Conservation (phyloP, 2,113 vertebrate genomes). For the Pardalotus punctatus region DNA sequence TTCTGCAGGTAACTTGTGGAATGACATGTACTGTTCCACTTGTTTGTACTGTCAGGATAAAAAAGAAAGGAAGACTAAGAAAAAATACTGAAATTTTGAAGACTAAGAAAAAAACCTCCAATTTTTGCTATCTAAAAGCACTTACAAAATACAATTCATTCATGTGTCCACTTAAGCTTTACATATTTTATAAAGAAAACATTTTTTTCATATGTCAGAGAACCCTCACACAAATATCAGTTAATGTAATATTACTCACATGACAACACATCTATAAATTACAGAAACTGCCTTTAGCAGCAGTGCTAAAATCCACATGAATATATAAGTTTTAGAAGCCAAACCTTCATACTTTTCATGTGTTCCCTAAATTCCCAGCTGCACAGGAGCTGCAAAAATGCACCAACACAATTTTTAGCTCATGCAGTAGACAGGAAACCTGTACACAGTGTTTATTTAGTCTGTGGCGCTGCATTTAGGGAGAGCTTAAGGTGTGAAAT, state of each 20-base stretch:
- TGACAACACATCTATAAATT: background rate
- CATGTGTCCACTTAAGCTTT: background rate
- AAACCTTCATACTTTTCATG: background rate
- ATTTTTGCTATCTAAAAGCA: background rate
- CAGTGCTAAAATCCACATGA: background rate
- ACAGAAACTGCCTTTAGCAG: background rate
- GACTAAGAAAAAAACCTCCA: background rate
- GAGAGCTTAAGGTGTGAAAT: background rate
- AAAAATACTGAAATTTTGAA: too few species aligned
- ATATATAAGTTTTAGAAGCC: background rate
- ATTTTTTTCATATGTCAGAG: background rate
- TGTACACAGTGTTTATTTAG: background rate
- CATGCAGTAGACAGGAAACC: background rate
- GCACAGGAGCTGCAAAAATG: background rate
- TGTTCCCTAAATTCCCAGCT: background rate
- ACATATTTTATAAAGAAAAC: background rate
- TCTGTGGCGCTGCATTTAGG: accelerated
- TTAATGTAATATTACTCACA: background rate
- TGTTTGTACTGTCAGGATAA: slow-evolving; percentile 89
- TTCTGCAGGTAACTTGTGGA: slow-evolving; percentile 97
- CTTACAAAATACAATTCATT: background rate
- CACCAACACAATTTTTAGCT: background rate
- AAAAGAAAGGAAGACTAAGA: slow-evolving; percentile 22
- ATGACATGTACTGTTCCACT: slow-evolving; percentile 99
- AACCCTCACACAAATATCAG: background rate